Base-by-base conservation (phyloP, 2,797 vertebrate genomes). In the Botia almorhae region DNA sequence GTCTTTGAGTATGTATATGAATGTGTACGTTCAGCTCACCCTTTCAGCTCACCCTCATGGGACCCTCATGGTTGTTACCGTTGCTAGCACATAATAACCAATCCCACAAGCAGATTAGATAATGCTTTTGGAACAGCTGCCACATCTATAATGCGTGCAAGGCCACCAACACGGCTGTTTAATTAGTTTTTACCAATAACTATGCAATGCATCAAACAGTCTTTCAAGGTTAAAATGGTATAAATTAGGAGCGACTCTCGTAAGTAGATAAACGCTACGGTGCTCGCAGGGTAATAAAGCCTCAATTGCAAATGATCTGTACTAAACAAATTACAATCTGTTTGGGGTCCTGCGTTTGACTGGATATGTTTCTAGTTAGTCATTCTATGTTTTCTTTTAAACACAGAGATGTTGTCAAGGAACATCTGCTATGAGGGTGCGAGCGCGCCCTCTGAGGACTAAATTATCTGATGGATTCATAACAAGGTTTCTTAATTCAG, bases 321-420 rank as follows among this genome's bases (percentile, higher is more conserved):
- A 88, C 88, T 89, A 92, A 92, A 87, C 82, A 90, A 93, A 92
- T 89, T 90, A 87, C 89, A 89, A 90, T 89, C 87, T 90, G 90
- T 91, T 88, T 90, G 89, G 89, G 90, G 86, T 82, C 84, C 88
- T 76, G 85, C 89, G 89, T 92, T 89, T 91, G 91, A 92, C 85
- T 89, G 84, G 90, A 85, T 89, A 88, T 84, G 65, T 87, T 87
- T 83, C 82, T 88, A 90, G 91, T 87, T 89, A 90, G 87, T 89
- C 86, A 85, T 81, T 85, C 89, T 91, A 89, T 89, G 88, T 90
- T 89, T 71, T 53, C 26, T 55, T 58, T 46, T 60, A 65, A 83
- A 68, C 53, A 76, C 63, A 48, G 26, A 19, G 11, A 79, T 26
- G 70, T 60, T 39, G 23, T 50, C 58, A 48, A 14, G 60, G 7